Conservation (phyloP, 2,113 vertebrate genomes). For the Antigone vipio region DNA sequence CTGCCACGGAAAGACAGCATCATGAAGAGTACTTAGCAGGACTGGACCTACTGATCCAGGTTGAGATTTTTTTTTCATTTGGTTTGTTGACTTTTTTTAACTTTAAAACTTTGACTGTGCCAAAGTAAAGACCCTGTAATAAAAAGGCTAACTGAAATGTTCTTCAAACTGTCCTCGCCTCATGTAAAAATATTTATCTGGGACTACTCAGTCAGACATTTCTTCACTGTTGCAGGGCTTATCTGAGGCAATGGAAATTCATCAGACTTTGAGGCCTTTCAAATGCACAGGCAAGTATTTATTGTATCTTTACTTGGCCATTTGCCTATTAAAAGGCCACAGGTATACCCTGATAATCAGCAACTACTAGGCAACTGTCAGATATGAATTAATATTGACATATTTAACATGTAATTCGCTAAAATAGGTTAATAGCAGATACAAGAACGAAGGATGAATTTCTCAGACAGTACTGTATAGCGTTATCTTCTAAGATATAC, state of each 20-base stretch:
- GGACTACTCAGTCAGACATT: not conserved
- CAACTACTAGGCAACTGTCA: not conserved
- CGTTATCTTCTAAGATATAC: not conserved
- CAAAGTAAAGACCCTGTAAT: not conserved
- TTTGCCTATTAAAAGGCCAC: not conserved
- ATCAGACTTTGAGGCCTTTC: not conserved
- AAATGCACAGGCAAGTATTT: not conserved
- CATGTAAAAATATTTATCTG: not conserved
- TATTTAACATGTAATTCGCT: accelerated
- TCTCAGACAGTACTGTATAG: not conserved
- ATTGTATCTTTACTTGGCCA: not conserved
- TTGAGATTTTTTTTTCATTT: not conserved
- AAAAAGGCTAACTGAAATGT: not conserved
- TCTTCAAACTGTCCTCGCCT: not conserved
- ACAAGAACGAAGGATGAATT: not conserved
- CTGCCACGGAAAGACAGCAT: not conserved
- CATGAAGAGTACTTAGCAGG: not conserved
- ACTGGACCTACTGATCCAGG: not conserved
- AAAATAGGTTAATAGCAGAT: not conserved
- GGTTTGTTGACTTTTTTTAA: not conserved
- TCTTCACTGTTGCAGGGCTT: not conserved
- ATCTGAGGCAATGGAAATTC: not conserved
- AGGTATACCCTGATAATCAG: not conserved
- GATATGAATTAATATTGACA: not conserved
- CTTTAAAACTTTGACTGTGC: not conserved